Conservation (phyloP, 2,888 invertebrate species). For the Aproaerema taeniolella region DNA sequence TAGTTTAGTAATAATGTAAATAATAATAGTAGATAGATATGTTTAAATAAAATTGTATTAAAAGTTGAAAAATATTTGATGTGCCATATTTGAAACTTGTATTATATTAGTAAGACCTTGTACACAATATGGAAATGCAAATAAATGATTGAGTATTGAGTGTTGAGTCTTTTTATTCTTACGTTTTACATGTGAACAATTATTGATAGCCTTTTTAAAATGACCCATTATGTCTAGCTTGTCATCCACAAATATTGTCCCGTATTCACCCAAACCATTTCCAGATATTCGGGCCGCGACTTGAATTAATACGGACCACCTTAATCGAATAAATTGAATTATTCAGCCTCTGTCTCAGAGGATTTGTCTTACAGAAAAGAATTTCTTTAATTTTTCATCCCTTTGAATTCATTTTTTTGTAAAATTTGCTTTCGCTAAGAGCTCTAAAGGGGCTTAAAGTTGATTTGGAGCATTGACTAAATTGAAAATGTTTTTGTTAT, state of each 20-base stretch:
- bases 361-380: conserved; percentile 37
- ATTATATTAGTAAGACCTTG: too few species aligned
- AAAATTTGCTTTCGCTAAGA: conserved; percentile 5
- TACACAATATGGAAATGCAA: too few species aligned
- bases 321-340: conserved; percentile 58
- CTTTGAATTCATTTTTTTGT: conserved; percentile 24
- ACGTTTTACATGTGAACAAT: too few species aligned
- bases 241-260: neutral
- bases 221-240: neutral
- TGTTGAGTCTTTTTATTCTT: too few species aligned
- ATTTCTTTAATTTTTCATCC: conserved; percentile 36
- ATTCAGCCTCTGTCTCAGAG: conserved; percentile 41
- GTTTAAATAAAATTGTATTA: too few species aligned
- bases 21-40: too few species aligned
- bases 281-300: conserved; percentile 38
- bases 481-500: conserved; percentile 4
- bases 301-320: conserved; percentile 50
- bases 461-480: conserved; percentile 3
- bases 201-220: too few species aligned
- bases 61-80: too few species aligned
- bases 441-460: conserved; percentile 6
- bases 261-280: neutral
- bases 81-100: too few species aligned
- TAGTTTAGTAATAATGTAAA: too few species aligned
- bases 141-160: too few species aligned